Conservation (phyloP, 1,140 invertebrate genomes). For the Drosophila orosa region DNA sequence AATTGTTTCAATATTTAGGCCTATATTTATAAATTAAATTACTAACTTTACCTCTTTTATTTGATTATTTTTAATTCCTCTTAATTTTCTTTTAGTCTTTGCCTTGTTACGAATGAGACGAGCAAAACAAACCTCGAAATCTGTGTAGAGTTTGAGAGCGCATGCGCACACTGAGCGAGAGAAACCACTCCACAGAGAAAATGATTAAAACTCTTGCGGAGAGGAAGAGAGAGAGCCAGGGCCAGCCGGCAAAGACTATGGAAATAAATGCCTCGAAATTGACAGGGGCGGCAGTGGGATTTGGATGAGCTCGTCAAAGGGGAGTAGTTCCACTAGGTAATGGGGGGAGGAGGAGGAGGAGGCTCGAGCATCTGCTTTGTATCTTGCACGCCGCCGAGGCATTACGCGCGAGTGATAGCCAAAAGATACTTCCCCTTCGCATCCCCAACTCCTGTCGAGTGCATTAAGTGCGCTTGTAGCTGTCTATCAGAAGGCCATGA, state of each 20-base stretch:
- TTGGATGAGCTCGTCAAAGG: constrained; percentile 4
- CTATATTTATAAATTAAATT: too few species aligned
- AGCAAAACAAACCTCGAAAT: constrained; percentile 69
- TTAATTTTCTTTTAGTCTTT: background rate
- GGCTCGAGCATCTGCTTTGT: constrained; percentile 68
- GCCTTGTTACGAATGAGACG: constrained; percentile 67
- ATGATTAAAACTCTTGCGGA: background rate
- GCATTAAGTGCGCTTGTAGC: constrained; percentile 71
- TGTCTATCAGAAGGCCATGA: constrained; percentile 64
- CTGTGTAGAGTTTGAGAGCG: constrained; percentile 70
- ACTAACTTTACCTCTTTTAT: background rate
- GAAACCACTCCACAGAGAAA: constrained; percentile 7
- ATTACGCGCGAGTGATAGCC: constrained; percentile 36
- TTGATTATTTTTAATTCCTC: background rate
- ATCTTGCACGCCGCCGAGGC: constrained; percentile 55
- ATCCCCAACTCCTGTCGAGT: constrained; percentile 52
- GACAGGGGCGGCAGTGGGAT: constrained; percentile 47
- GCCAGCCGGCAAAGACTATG: constrained; percentile 53
- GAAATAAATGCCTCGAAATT: constrained; percentile 58
- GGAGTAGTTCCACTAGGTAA: background rate
- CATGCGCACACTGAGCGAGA: constrained; percentile 53
- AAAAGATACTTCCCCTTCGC: constrained; percentile 43
- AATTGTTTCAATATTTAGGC: too few species aligned
- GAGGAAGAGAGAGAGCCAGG: constrained; percentile 5
- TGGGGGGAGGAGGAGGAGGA: background rate